phyloP scores from a whole-genome alignment of 35 echinoderm and acorn worm genomes.

The Nesometra sesokonis region DNA sequence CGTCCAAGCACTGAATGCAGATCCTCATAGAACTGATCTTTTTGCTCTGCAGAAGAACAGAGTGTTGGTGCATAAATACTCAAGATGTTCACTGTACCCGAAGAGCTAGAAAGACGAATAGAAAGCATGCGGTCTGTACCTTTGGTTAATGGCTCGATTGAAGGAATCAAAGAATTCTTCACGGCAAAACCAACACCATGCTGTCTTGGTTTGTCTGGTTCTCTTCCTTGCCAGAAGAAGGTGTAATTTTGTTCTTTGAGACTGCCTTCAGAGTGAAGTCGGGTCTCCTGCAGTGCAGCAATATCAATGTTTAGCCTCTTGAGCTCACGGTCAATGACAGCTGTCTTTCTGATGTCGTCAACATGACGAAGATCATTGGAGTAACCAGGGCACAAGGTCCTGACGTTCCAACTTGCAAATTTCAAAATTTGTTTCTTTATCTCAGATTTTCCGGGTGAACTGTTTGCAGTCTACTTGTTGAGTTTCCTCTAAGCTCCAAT shows the following conservation, averaged over 20 bases:
- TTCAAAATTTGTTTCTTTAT: slow-evolving; percentile 12
- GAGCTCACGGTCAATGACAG: slow-evolving; percentile 24
- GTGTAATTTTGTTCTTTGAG: neutral
- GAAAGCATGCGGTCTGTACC: neutral
- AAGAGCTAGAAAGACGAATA: neutral
- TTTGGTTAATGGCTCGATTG: no score
- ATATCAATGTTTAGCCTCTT: slow-evolving; percentile 22
- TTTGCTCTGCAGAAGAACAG: neutral
- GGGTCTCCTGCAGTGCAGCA: slow-evolving; percentile 21
- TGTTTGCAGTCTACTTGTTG: slow-evolving; percentile 11
- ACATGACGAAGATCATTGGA: neutral
- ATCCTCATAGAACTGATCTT: slow-evolving; percentile 9
- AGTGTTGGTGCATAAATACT: no score
- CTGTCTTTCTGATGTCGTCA: slow-evolving; percentile 23
- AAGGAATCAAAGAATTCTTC: slow-evolving; percentile 20
- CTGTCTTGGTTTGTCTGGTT: slow-evolving; percentile 8
- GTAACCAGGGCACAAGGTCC: slow-evolving; percentile 20
- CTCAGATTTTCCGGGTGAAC: neutral
- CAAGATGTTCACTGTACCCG: slow-evolving; percentile 17
- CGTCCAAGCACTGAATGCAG: neutral
- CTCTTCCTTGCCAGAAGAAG: slow-evolving; percentile 8
- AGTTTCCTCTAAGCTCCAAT: neutral
- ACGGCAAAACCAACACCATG: slow-evolving; percentile 57
- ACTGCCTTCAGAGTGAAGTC: neutral
- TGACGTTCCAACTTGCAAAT: slow-evolving; percentile 28